phyloP scores from a whole-genome alignment of 2,888 invertebrate genomes.

The Hymenopus coronatus region DNA sequence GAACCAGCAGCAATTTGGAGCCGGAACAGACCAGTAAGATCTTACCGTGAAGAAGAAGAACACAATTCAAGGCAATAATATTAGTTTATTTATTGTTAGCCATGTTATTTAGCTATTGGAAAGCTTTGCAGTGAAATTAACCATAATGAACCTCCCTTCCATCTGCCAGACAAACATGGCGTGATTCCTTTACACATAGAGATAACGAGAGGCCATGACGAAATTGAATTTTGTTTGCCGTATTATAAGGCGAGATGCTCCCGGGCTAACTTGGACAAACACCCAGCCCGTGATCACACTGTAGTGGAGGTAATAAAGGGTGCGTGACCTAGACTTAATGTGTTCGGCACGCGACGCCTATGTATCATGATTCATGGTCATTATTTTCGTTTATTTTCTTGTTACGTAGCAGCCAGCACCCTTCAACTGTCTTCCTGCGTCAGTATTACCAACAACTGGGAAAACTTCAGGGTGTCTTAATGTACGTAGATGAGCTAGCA shows the following conservation, averaged over 20 bases:
- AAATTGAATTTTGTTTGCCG: not conserved
- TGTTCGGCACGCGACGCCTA: not conserved
- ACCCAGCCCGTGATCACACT: not conserved
- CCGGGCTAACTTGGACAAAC: not conserved
- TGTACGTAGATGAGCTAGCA: no score
- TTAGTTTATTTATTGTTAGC: no score
- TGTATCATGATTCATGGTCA: not conserved
- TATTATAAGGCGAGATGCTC: not conserved
- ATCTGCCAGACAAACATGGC: no score
- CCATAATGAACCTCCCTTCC: no score
- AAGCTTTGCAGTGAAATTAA: no score
- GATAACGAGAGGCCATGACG: not conserved
- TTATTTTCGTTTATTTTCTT: not conserved
- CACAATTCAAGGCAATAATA: no score
- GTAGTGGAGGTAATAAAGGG: not conserved
- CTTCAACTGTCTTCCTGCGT: not conserved
- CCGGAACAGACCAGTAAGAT: no score
- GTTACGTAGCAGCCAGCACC: not conserved
- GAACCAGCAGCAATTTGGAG: no score
- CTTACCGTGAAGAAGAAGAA: no score
- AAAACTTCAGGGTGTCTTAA: not conserved
- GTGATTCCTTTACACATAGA: no score
- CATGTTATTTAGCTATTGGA: no score
- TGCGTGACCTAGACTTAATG: not conserved
- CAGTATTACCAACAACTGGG: not conserved